Conservation (phyloP, 1,140 invertebrate species). For the Cydia amplana region DNA sequence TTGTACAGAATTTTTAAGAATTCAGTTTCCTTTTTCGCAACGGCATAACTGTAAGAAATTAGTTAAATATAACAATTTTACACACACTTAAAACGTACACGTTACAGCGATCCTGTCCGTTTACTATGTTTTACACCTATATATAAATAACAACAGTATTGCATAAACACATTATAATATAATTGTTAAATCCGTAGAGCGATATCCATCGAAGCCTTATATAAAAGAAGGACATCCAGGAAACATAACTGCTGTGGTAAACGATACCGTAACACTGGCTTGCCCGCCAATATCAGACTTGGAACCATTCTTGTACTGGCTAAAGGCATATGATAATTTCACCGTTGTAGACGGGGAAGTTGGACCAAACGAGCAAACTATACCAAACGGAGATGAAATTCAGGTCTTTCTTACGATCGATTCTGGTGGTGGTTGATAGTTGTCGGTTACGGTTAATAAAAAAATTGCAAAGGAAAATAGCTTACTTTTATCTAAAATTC, state of each 20-base stretch:
- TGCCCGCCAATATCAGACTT: constrained; percentile 88
- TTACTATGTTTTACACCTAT: too few relatives aligned
- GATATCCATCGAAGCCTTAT: constrained; percentile 88
- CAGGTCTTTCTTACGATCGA: constrained; percentile 69
- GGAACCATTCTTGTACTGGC: constrained; percentile 88
- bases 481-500: background rate
- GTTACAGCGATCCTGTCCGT: too few relatives aligned
- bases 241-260: constrained; percentile 87
- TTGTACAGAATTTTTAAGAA: too few relatives aligned
- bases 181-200: constrained; percentile 78
- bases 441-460: constrained; percentile 43
- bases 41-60: too few relatives aligned
- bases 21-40: too few relatives aligned
- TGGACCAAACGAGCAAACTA: constrained; percentile 77
- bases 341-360: constrained; percentile 65
- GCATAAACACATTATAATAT: background rate
- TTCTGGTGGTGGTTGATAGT: constrained; percentile 53
- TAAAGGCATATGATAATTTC: constrained; percentile 75
- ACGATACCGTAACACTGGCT: constrained; percentile 85
- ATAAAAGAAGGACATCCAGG: constrained; percentile 88
- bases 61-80: too few relatives aligned
- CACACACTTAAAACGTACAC: too few relatives aligned
- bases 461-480: constrained; percentile 8
- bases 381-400: constrained; percentile 79
- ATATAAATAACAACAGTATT: too few relatives aligned